Evolutionary conservation across 2,797 vertebrate genomes (phyloP).

Genomic region (Halcyon leucocephala): DNA sequence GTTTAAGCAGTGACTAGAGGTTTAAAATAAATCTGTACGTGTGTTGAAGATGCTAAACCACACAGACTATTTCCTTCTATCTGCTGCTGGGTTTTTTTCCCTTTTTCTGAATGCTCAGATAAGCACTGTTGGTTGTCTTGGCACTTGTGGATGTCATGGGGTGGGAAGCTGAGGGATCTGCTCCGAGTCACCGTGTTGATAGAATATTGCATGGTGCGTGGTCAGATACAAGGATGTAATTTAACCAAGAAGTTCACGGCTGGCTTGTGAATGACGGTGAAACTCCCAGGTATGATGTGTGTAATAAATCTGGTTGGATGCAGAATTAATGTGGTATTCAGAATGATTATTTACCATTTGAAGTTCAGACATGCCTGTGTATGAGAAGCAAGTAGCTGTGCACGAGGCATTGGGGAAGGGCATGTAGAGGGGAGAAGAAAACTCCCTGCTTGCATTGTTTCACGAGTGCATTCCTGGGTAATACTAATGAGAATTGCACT

Average conservation of each 20-base stretch:
- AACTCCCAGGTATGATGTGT: neutral
- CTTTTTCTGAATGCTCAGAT: neutral
- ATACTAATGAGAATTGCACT: slow-evolving; percentile 56
- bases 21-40: neutral
- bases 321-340: neutral
- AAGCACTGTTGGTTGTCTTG: neutral
- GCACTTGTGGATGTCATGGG: neutral
- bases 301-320: neutral
- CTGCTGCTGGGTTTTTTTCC: neutral
- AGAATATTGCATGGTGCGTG: neutral
- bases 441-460: neutral
- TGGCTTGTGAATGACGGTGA: neutral
- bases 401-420: neutral
- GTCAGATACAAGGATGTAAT: neutral
- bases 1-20: neutral
- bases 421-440: neutral
- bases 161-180: neutral
- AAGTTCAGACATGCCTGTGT: neutral
- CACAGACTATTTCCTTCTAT: neutral
- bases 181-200: neutral
- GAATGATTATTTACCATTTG: slow-evolving; percentile 8
- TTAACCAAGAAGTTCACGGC: neutral
- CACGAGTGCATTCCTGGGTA: neutral
- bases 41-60: neutral
- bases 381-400: neutral